phyloP scores from a whole-genome alignment of 2,797 vertebrate species.

The Gambelia wislizenii region DNA sequence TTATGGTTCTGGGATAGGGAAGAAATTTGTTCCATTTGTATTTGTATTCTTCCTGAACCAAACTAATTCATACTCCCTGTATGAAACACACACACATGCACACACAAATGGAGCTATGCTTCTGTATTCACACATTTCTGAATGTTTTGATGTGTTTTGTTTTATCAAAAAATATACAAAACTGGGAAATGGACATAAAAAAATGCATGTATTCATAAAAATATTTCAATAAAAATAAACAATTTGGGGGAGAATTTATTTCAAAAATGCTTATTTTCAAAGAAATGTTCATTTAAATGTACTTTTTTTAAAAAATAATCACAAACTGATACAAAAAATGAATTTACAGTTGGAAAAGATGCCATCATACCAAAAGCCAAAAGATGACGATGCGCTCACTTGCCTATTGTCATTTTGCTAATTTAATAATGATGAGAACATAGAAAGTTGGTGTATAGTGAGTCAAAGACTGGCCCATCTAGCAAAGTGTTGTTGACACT shows the following conservation, averaged over 20 bases:
- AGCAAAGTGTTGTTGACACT: too few relatives aligned
- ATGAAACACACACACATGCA: background rate
- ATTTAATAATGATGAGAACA: background rate
- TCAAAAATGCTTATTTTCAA: too few relatives aligned
- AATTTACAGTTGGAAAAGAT: background rate
- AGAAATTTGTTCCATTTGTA: background rate
- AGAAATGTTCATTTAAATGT: too few relatives aligned
- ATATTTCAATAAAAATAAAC: too few relatives aligned
- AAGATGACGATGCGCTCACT: background rate
- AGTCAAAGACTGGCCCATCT: too few relatives aligned
- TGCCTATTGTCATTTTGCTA: background rate
- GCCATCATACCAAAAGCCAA: background rate
- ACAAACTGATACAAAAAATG: background rate
- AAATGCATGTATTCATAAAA: too few relatives aligned
- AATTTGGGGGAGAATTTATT: too few relatives aligned
- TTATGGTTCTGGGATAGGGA: background rate
- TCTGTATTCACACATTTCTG: too few relatives aligned
- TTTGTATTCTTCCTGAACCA: background rate
- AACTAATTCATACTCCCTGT: background rate
- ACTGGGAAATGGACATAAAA: background rate
- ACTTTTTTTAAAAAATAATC: background rate
- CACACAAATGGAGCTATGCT: background rate
- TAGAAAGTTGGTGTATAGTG: background rate
- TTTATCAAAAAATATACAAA: background rate
- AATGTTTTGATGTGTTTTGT: background rate